phyloP scores from a whole-genome alignment of 2,888 invertebrate genomes.

The Lutraria lutraria region DNA sequence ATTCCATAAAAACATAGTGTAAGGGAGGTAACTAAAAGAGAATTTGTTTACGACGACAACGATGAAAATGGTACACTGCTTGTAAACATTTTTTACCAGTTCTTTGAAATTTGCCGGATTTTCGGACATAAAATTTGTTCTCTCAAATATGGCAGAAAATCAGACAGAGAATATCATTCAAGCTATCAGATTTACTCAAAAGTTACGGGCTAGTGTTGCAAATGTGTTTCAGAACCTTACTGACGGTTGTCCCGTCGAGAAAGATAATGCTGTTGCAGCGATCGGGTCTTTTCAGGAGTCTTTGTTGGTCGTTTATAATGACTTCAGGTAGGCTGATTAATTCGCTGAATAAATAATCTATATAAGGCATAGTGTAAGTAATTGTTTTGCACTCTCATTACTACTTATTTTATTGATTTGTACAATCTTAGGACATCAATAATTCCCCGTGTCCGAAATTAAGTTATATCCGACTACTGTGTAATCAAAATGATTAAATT shows the following conservation, averaged over 20 bases:
- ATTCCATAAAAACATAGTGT: not conserved
- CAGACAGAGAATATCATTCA: constrained; percentile 77
- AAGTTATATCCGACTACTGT: not conserved
- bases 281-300: constrained; percentile 93
- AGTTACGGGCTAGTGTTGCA: constrained; percentile 81
- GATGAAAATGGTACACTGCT: not conserved
- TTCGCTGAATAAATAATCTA: not conserved
- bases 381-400: too few relatives aligned
- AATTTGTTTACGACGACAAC: not conserved
- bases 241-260: constrained; percentile 79
- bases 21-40: not conserved
- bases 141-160: constrained; percentile 51
- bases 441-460: not conserved
- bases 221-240: constrained; percentile 82
- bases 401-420: too few relatives aligned
- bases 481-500: not conserved
- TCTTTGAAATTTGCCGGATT: not conserved
- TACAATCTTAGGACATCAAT: too few relatives aligned
- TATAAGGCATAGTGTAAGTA: too few relatives aligned
- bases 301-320: constrained; percentile 92
- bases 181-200: constrained; percentile 82
- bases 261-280: constrained; percentile 90
- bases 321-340: constrained; percentile 89
- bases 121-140: not conserved
- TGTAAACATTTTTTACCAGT: not conserved